Evolutionary conservation across 1,140 invertebrate genomes (phyloP).

Genomic region (Cydia fagiglandana): DNA sequence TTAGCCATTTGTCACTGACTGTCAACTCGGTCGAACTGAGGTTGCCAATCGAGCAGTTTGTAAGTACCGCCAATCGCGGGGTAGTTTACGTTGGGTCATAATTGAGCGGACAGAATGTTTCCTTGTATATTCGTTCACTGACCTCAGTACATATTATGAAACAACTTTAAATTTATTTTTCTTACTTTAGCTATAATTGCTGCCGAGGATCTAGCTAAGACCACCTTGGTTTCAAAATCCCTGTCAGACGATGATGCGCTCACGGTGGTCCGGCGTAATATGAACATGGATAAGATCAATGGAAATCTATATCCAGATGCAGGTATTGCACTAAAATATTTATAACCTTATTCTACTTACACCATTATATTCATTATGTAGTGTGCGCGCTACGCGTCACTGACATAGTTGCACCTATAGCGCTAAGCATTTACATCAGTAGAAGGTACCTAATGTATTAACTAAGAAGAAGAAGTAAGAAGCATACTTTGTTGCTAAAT

Average conservation of each 20-base stretch:
- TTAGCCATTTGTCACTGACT: too few species aligned
- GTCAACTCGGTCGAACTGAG: too few species aligned
- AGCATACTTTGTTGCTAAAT: too few species aligned
- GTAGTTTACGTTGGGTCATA: too few species aligned
- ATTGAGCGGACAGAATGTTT: too few species aligned
- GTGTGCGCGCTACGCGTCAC: too few species aligned
- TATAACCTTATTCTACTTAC: not conserved
- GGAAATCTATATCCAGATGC: constrained; percentile 48
- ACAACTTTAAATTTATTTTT: not conserved
- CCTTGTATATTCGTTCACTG: too few species aligned
- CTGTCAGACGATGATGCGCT: constrained; percentile 66
- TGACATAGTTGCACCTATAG: not conserved
- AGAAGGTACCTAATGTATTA: too few species aligned
- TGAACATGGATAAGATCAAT: constrained; percentile 60
- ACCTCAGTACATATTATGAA: not conserved
- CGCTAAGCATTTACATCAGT: too few species aligned
- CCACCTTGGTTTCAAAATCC: constrained; percentile 58
- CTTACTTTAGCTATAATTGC: constrained; percentile 57
- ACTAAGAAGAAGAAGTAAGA: too few species aligned
- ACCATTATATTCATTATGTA: not conserved
- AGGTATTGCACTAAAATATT: constrained; percentile 42
- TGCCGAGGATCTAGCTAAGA: constrained; percentile 47
- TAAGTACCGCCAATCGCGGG: too few species aligned
- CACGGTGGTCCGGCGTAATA: constrained; percentile 52
- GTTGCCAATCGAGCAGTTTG: too few species aligned